Conservation (phyloP, 2,797 vertebrate species). For the Rousettus madagascariensis region DNA sequence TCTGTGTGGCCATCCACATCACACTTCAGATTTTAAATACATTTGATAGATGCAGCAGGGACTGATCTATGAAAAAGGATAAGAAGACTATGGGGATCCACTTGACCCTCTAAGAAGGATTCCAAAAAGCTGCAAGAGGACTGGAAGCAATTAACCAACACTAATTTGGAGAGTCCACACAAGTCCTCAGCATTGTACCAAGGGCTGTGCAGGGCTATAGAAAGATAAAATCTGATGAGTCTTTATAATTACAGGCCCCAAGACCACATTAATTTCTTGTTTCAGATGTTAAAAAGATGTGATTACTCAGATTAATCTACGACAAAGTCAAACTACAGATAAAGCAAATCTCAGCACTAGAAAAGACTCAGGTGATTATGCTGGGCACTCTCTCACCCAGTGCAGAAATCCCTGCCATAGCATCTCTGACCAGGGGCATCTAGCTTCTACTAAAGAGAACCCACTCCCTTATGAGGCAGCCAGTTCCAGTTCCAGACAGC, state of each 20-base stretch:
- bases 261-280: slow-evolving; percentile 11
- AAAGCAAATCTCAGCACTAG: slow-evolving; percentile 1
- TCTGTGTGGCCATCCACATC: background rate
- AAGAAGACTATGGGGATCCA: background rate
- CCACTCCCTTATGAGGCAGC: background rate
- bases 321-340: slow-evolving; percentile 32
- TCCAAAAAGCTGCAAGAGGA: background rate
- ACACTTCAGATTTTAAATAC: background rate
- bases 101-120: background rate
- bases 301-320: slow-evolving; percentile 17
- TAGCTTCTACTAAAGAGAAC: background rate
- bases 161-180: background rate
- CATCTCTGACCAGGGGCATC: background rate
- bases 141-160: background rate
- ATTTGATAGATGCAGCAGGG: background rate
- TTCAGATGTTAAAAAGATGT: slow-evolving; percentile 23
- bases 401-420: background rate
- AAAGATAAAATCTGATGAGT: slow-evolving; percentile 17
- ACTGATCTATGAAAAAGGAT: background rate
- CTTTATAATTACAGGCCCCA: slow-evolving; percentile 35
- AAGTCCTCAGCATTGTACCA: background rate
- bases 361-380: background rate
- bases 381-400: background rate
- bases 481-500: background rate
- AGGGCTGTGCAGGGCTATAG: background rate